phyloP scores from a whole-genome alignment of 1,140 invertebrate species.

The Pinna nobilis region DNA sequence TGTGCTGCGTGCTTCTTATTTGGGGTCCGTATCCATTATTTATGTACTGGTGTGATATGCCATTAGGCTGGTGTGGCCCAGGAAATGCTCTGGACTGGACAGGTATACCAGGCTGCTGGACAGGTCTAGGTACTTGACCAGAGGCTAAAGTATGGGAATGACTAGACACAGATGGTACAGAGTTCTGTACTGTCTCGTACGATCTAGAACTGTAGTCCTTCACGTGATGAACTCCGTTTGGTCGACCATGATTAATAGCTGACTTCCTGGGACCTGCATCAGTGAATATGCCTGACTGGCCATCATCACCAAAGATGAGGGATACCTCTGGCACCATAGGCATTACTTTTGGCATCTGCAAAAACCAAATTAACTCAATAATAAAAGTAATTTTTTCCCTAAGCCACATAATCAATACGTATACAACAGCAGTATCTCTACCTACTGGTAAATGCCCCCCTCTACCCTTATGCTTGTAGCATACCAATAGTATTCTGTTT shows the following conservation, averaged over 20 bases:
- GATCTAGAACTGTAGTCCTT: conserved; percentile 24
- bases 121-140: conserved; percentile 9
- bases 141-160: too few relatives aligned
- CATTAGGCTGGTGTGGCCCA: too few relatives aligned
- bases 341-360: conserved; percentile 50
- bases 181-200: neutral
- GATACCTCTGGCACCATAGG: conserved; percentile 70
- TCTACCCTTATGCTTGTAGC: neutral
- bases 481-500: neutral
- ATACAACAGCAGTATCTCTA: too few relatives aligned
- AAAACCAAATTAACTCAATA: conserved; percentile 20
- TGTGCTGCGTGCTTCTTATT: too few relatives aligned
- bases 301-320: conserved; percentile 63
- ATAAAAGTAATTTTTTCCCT: neutral
- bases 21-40: too few relatives aligned
- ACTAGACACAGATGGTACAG: too few relatives aligned
- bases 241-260: conserved; percentile 32
- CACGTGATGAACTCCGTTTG: conserved; percentile 29
- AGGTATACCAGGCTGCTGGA: too few relatives aligned
- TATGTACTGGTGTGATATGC: too few relatives aligned
- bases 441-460: too few relatives aligned
- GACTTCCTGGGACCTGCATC: conserved; percentile 27
- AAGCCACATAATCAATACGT: too few relatives aligned
- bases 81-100: too few relatives aligned
- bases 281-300: conserved; percentile 31